Evolutionary conservation across 1,140 invertebrate species (phyloP).

Genomic region (Wasmannia auropunctata): DNA sequence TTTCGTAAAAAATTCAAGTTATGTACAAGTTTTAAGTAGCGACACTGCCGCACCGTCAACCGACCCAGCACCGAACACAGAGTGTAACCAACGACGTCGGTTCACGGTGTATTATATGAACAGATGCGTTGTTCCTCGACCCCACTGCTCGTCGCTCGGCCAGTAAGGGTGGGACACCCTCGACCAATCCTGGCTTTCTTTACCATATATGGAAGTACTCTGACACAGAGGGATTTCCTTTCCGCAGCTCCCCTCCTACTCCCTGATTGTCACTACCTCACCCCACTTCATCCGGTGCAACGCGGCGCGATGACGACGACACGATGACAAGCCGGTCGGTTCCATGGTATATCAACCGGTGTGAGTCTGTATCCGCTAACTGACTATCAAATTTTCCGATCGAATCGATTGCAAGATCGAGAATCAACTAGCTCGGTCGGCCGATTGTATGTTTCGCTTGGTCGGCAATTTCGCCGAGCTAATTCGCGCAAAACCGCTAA

Average conservation of each 20-base stretch:
- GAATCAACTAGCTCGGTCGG: no score
- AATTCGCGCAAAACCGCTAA: no score
- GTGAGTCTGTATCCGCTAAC: no score
- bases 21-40: conserved; percentile 78
- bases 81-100: conserved; percentile 80
- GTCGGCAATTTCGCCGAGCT: no score
- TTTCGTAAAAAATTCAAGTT: conserved; percentile 77
- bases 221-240: conserved; percentile 74
- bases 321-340: conserved; percentile 22
- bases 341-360: no score
- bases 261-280: neutral
- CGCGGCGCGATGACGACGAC: conserved; percentile 8
- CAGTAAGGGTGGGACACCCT: conserved; percentile 82
- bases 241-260: conserved; percentile 1
- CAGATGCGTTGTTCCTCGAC: conserved; percentile 74
- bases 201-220: conserved; percentile 86
- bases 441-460: no score
- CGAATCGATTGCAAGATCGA: no score
- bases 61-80: conserved; percentile 79
- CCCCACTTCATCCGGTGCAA: neutral
- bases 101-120: conserved; percentile 82
- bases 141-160: conserved; percentile 74
- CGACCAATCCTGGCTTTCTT: conserved; percentile 85
- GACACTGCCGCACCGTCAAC: conserved; percentile 68
- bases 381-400: no score